Percentiles rank a stretch among this genome's conserved stretches.
Conservation (phyloP, 2,888 invertebrate species). For the Pandemis cinnamomeana region DNA sequence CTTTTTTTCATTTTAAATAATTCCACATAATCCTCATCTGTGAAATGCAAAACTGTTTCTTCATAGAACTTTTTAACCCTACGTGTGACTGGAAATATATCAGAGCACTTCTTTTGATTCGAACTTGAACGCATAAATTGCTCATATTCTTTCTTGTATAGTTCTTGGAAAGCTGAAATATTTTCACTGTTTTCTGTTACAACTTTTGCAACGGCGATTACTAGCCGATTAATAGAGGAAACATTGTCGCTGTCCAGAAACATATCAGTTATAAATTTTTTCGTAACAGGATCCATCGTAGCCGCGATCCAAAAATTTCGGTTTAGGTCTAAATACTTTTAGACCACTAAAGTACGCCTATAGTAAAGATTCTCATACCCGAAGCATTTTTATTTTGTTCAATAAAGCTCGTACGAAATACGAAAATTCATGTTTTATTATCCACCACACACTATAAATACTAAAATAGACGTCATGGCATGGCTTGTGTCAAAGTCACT, state of each 20-base stretch:
- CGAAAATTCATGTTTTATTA: too few relatives aligned
- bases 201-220: slow-evolving; percentile 70
- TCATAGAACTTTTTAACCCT: slow-evolving; percentile 61
- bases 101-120: slow-evolving; percentile 42
- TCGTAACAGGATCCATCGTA: slow-evolving; percentile 62
- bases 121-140: slow-evolving; percentile 41
- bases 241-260: slow-evolving; percentile 72
- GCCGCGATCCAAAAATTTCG: background rate
- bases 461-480: too few relatives aligned
- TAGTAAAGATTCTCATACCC: background rate
- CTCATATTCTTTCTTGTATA: slow-evolving; percentile 54
- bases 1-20: slow-evolving; percentile 68
- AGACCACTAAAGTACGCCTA: background rate
- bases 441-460: too few relatives aligned
- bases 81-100: slow-evolving; percentile 40
- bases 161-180: slow-evolving; percentile 57
- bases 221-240: slow-evolving; percentile 65
- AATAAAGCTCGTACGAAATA: too few relatives aligned
- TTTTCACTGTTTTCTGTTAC: slow-evolving; percentile 71
- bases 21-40: slow-evolving; percentile 64
- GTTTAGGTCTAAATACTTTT: background rate
- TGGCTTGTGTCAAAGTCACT: too few relatives aligned
- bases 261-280: slow-evolving; percentile 70
- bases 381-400: too few relatives aligned
- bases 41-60: slow-evolving; percentile 58